phyloP scores from a whole-genome alignment of 2,888 invertebrate species.

The Drosophila bunnanda region DNA sequence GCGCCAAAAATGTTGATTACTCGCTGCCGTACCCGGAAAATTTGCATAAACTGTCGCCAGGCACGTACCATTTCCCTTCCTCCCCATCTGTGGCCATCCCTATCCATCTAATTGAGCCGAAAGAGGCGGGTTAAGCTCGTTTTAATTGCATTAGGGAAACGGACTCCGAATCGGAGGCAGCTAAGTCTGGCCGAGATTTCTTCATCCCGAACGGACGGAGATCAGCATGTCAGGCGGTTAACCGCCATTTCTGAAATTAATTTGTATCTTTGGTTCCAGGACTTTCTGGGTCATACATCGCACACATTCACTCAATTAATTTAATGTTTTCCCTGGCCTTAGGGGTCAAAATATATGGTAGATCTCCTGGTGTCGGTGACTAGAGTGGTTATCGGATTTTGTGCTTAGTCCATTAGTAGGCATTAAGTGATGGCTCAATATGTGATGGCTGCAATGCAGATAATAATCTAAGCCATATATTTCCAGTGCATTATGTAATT shows the following conservation, averaged over 20 bases:
- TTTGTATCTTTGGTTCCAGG: slow-evolving; percentile 53
- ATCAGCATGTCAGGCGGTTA: slow-evolving; percentile 62
- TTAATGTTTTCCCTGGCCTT: slow-evolving; percentile 37
- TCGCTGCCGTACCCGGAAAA: slow-evolving; percentile 25
- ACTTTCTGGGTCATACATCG: slow-evolving; percentile 17
- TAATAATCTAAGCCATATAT: not conserved
- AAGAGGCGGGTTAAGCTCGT: slow-evolving; percentile 58
- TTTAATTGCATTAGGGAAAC: slow-evolving; percentile 63
- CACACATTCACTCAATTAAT: slow-evolving; percentile 37
- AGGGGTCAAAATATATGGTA: slow-evolving; percentile 31
- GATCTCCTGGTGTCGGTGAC: slow-evolving; percentile 6
- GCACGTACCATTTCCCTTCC: slow-evolving; percentile 22
- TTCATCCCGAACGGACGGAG: slow-evolving; percentile 14
- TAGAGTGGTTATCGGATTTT: slow-evolving; percentile 23
- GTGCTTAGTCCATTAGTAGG: slow-evolving; percentile 24
- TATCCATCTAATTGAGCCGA: slow-evolving; percentile 55
- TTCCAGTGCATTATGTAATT: slow-evolving; percentile 3
- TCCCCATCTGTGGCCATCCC: not conserved
- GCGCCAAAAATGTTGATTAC: slow-evolving; percentile 55
- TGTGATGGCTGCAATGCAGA: slow-evolving; percentile 25
- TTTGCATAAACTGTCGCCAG: slow-evolving; percentile 60
- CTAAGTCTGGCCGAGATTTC: slow-evolving; percentile 28
- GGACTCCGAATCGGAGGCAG: slow-evolving; percentile 2
- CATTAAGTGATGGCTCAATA: slow-evolving; percentile 35
- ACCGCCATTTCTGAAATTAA: slow-evolving; percentile 71